phyloP scores from a whole-genome alignment of 2,888 invertebrate genomes.

The Syrista parreyssii region DNA sequence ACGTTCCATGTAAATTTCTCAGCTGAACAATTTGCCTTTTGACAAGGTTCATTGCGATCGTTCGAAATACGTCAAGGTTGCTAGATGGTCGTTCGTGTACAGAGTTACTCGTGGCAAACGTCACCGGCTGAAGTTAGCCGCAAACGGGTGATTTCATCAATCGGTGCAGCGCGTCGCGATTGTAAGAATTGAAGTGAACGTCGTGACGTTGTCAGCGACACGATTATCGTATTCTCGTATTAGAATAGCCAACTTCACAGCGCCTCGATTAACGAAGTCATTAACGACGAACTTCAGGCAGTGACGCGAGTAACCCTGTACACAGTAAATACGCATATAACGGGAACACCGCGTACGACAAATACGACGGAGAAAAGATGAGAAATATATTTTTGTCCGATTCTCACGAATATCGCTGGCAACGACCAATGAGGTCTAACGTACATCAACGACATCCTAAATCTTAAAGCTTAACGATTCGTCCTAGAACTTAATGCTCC shows the following conservation, averaged over 20 bases:
- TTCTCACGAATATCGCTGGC: not conserved
- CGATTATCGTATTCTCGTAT: too few relatives aligned
- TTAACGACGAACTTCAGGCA: too few relatives aligned
- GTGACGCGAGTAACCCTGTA: too few relatives aligned
- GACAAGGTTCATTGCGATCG: not conserved
- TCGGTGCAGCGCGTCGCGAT: too few relatives aligned
- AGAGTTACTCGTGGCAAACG: too few relatives aligned
- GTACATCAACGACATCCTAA: not conserved
- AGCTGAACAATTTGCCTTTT: not conserved
- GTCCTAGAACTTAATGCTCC: not conserved
- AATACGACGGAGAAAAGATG: not conserved
- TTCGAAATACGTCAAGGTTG: not conserved
- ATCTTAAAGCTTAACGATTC: not conserved
- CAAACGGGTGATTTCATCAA: too few relatives aligned
- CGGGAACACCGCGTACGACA: not conserved
- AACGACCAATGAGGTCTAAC: not conserved
- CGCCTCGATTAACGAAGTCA: too few relatives aligned
- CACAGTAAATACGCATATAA: not conserved
- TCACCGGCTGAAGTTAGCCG: too few relatives aligned
- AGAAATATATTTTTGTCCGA: not conserved
- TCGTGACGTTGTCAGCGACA: too few relatives aligned
- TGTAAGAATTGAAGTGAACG: too few relatives aligned
- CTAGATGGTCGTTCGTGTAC: not conserved
- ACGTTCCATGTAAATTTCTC: too few relatives aligned
- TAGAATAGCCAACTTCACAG: too few relatives aligned